Base-by-base conservation (phyloP, 1,140 invertebrate species). In the Nilaparvata lugens region DNA sequence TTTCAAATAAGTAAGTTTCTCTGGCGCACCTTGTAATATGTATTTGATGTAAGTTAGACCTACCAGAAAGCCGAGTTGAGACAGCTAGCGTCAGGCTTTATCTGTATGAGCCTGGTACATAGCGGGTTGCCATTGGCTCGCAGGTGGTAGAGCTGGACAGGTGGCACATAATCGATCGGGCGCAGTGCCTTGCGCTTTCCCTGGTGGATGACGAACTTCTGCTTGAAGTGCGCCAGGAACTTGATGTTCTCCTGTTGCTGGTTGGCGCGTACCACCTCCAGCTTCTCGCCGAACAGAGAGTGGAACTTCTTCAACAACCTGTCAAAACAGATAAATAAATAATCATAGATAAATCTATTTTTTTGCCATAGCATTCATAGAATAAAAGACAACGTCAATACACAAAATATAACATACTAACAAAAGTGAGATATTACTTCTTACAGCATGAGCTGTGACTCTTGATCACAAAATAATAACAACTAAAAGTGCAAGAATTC, bases 191-290 rank as follows among this genome's bases (percentile, higher is more conserved):
- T 90, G 57, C 94, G 79, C 72, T 93, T 95, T 28, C 95, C 97
- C 62, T 86, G 83, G 66, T 90, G 88, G 52, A 99, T 97, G 14
- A 99, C 84, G 74, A 99, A 97, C 71, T 95, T 89, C 57, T 88
- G 79, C 70, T 97, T 93, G 75, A 99, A 99, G 75, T 99, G 96
- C 0, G 96, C 91, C 79, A 99, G 86, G 72, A 99, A 99, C 76
- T 98, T 98, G 21, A 97, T 81, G 76, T 96, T 98, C 76, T 99
- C 97, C 76, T 99, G 96, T 73, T 99, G 97, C 69, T 95, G 95
- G 74, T 97, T 93, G n/a, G 93, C 97, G 52, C 95, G 77, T 1
- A 98, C 89, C 1, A 99, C 95, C 78, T 99, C 95, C 60, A 99
- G 77, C 68, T 97, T 93, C 69, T 95, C 90, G 35, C 93, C 89